Conservation (phyloP, 2,797 vertebrate species). For the Darevskia nairensis region DNA sequence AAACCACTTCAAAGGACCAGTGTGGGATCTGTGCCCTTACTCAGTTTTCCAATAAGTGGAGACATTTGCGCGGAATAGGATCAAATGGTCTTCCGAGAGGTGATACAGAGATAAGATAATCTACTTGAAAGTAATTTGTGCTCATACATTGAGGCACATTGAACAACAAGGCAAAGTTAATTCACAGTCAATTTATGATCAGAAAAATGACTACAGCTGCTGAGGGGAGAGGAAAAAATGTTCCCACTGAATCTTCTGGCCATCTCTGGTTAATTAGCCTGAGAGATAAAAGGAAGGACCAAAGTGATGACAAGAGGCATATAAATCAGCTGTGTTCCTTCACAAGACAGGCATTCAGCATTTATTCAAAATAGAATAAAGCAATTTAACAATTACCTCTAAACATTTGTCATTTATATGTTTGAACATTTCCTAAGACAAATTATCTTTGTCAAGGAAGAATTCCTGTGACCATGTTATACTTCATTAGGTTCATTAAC, state of each 20-base stretch:
- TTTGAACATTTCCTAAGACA: slow-evolving; percentile 59
- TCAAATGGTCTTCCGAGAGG: background rate
- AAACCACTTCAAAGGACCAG: background rate
- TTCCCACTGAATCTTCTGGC: slow-evolving; percentile 15
- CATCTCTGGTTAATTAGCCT: slow-evolving; percentile 15
- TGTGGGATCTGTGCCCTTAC: background rate
- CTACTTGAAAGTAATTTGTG: background rate
- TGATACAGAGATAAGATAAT: background rate
- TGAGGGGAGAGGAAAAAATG: background rate
- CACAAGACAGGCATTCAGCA: slow-evolving; percentile 36
- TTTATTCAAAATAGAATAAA: slow-evolving; percentile 54
- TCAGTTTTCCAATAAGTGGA: background rate
- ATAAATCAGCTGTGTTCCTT: slow-evolving; percentile 21
- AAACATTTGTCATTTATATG: slow-evolving; percentile 62
- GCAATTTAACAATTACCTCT: slow-evolving; percentile 46
- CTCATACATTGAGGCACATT: background rate
- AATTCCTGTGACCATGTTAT: slow-evolving; percentile 61
- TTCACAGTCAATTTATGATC: slow-evolving; percentile 10
- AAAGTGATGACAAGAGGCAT: slow-evolving; percentile 26
- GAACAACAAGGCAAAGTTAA: slow-evolving; percentile 12
- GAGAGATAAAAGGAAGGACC: slow-evolving; percentile 15
- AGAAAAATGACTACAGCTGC: slow-evolving; percentile 13
- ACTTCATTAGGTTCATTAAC: slow-evolving; percentile 67
- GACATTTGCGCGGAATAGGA: background rate
- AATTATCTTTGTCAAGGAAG: slow-evolving; percentile 58